Conservation (phyloP, 2,797 vertebrate genomes). For the Botia kubotai region DNA sequence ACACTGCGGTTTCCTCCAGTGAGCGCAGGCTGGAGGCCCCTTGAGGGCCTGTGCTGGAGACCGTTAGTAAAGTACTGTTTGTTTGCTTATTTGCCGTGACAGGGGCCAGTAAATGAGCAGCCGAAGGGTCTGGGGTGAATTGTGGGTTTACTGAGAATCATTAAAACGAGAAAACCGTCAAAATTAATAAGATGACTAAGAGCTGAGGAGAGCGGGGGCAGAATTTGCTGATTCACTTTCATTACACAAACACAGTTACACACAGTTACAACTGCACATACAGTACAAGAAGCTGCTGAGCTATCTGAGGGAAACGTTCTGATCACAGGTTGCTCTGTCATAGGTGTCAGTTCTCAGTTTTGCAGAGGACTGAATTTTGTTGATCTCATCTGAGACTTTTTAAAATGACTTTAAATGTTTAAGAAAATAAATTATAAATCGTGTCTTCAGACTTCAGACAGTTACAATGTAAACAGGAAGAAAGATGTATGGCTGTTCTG, state of each 20-base stretch:
- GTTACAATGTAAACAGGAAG: no score
- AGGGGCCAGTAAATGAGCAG: constrained; percentile 19
- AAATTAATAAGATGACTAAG: not conserved
- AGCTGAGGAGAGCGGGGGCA: not conserved
- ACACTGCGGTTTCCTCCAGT: constrained; percentile 1
- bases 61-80: constrained; percentile 43
- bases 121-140: not conserved
- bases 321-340: no score
- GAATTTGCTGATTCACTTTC: not conserved
- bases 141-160: constrained; percentile 29
- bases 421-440: no score
- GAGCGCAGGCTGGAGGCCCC: constrained; percentile 19
- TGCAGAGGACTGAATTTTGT: no score
- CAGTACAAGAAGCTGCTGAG: no score
- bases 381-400: no score
- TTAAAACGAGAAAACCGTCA: not conserved
- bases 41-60: not conserved
- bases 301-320: no score
- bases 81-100: constrained; percentile 36
- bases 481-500: not conserved
- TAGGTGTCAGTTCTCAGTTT: no score
- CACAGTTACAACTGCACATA: not conserved
- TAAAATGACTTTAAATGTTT: no score
- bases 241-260: not conserved
- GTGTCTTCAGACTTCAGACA: no score